Percentiles rank a stretch among this genome's conserved stretches.
Evolutionary conservation across 2,888 invertebrate genomes (phyloP).

Genomic region (Ptilodon capucinus): DNA sequence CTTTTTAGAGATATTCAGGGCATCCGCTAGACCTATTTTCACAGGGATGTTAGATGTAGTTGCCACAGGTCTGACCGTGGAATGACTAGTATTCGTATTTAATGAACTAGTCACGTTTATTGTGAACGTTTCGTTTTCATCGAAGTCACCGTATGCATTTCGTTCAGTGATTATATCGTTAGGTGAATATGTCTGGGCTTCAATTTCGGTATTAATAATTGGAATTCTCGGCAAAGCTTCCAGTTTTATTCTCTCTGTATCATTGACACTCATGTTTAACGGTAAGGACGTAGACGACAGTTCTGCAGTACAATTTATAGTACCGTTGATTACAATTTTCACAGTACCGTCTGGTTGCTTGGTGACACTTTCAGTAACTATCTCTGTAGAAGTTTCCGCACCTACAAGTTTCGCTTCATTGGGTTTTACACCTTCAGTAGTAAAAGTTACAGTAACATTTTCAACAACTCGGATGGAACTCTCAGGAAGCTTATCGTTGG

Average conservation of each 20-base stretch:
- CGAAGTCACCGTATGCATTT: constrained; percentile 54
- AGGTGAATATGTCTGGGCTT: constrained; percentile 60
- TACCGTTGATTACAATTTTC: constrained; percentile 69
- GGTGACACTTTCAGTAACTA: constrained; percentile 32
- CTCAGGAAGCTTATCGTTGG: constrained; percentile 43
- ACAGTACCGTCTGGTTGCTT: constrained; percentile 65
- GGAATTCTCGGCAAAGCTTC: constrained; percentile 58
- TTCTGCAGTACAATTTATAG: constrained; percentile 74
- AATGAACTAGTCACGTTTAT: constrained; percentile 83
- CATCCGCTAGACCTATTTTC: constrained; percentile 57
- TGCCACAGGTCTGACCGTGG: constrained; percentile 37
- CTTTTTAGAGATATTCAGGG: constrained; percentile 78
- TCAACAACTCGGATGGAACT: constrained; percentile 17
- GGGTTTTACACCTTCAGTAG: constrained; percentile 26
- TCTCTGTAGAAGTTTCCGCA: constrained; percentile 26
- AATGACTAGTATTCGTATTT: constrained; percentile 64
- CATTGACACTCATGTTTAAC: constrained; percentile 49
- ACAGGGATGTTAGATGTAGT: constrained; percentile 52
- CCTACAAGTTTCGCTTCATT: constrained; percentile 26
- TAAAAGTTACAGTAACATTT: constrained; percentile 23
- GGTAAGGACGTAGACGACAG: constrained; percentile 68
- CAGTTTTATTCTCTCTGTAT: constrained; percentile 45
- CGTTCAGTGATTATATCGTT: constrained; percentile 71
- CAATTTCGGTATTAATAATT: constrained; percentile 46
- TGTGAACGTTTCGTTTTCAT: constrained; percentile 78